Base-by-base conservation (phyloP, 1,140 invertebrate species). In the Diorhabda elongata region DNA sequence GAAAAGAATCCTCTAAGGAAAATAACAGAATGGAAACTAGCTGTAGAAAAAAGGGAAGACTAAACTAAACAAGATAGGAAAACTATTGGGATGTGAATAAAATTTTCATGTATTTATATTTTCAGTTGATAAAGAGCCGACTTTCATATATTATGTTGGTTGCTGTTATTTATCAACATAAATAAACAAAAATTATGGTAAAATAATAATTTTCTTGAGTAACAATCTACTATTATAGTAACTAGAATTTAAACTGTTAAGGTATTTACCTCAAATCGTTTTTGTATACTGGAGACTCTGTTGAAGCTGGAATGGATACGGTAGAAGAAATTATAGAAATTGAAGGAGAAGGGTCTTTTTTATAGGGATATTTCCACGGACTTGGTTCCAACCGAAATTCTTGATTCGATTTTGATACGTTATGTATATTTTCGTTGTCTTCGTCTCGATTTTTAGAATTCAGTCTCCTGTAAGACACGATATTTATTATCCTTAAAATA, bases 361-460 rank as follows among this genome's bases (percentile, higher is more conserved):
- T 79, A 70, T 42, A 82, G 78, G 68, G 86, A 52, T 73, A 85
- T 3, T 85, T 80, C 86, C 86, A 87, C 57, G 65, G 44, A 41
- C 57, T 81, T 5, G 80, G 78, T 73, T 88, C 87, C 76, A 85
- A 80, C 74, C 89, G 86, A 75, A 87, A 88, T 5, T 79, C 85
- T 61, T 83, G 82, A 71, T 86, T 85, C 45, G 44, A 61, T 8
- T 11, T 61, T 11, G 85, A 71, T 3, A 85, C 87, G 2, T 75
- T 71, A 44, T 43, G 58, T 44, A 43, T 58, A 4, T 42, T 44
- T 61, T 75, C 64, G 69, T 76, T 74, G 72, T 80, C 81, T 9
- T 82, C 82, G 44, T 85, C 84, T 7, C 83, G 80, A 8, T 84
- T 84, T 76, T 86, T 87, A 0, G 85, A 87, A 42, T 88, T 89